Evolutionary conservation across 2,113 vertebrate genomes (phyloP).

Genomic region (Dendrocopos noguchii): DNA sequence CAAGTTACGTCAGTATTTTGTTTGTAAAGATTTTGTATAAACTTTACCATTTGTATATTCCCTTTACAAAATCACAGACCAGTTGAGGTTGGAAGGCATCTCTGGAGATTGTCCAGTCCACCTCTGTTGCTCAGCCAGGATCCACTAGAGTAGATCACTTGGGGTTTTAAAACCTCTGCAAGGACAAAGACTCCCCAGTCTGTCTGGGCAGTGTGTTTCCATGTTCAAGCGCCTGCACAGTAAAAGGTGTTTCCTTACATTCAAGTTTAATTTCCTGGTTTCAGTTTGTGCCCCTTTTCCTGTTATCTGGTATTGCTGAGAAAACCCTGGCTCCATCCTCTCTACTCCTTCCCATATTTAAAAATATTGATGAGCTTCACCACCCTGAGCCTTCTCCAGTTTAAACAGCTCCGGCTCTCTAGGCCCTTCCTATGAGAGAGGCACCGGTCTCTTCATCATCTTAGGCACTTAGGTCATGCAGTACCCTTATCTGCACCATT

Average conservation of each 20-base stretch:
- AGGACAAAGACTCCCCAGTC: neutral
- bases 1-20: slow-evolving; percentile 68
- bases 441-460: neutral
- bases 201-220: neutral
- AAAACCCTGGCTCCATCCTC: neutral
- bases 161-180: neutral
- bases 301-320: fast-evolving
- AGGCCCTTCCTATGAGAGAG: neutral
- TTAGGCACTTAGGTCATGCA: neutral
- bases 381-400: neutral
- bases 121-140: neutral
- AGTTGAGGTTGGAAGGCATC: neutral
- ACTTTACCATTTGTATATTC: slow-evolving; percentile 24
- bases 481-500: neutral
- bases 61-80: neutral
- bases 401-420: neutral
- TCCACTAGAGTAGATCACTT: neutral
- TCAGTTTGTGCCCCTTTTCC: neutral
- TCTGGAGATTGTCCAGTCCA: neutral
- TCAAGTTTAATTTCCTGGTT: neutral
- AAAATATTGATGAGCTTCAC: neutral
- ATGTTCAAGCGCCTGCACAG: neutral
- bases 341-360: neutral
- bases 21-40: slow-evolving; percentile 55
- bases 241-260: neutral